Evolutionary conservation across 2,888 invertebrate species (phyloP), one percentile per base, ranked within the genome.

Genomic region (Drosophila atripex): DNA sequence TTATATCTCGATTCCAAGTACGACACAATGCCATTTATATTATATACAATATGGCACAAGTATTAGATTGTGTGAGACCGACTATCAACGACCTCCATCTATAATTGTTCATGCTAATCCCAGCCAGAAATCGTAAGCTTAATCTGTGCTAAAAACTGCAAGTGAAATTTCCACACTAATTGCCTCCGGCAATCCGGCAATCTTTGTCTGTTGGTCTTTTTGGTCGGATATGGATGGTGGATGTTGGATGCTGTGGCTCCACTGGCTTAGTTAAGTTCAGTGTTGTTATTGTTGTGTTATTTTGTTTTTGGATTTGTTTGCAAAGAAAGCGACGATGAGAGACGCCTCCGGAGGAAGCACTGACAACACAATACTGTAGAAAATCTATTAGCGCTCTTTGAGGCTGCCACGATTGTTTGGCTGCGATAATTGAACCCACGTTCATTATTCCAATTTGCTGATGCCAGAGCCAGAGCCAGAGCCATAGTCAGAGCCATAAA

Each of bases 351-450:
- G 66, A 75, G 71, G 60, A 65, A 65, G 75, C 56, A 21, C 59
- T 64, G 47, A 52, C 35, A 61, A 47, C 28, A 28, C 21, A 52
- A 28, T 41, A 43, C 35, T 56, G 80, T 76, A 79, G 83, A 80
- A 86, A 84, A 88, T 86, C 88, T 88, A 88, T 88, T 84, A 84
- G 85, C 78, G 71, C 73, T 77, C 84, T 80, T 64, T 64, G 65
- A 49, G 69, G 51, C 71, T 55, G 73, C 46, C 57, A 75, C 83
- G 82, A 85, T 87, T 82, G 82, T 77, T 83, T 83, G 80, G 71
- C 69, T 60, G 88, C 77, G 88, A 83, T 85, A 88, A 88, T 85
- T 85, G 86, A 88, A 84, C 85, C 86, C 84, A 88, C 84, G 88
- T 86, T 88, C 84, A 80, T 84, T 84, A 85, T 80, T 77, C 77